Evolutionary conservation across 2,888 invertebrate genomes (phyloP), one percentile per base, ranked within the genome.

Genomic region (Dilophus febrilis): DNA sequence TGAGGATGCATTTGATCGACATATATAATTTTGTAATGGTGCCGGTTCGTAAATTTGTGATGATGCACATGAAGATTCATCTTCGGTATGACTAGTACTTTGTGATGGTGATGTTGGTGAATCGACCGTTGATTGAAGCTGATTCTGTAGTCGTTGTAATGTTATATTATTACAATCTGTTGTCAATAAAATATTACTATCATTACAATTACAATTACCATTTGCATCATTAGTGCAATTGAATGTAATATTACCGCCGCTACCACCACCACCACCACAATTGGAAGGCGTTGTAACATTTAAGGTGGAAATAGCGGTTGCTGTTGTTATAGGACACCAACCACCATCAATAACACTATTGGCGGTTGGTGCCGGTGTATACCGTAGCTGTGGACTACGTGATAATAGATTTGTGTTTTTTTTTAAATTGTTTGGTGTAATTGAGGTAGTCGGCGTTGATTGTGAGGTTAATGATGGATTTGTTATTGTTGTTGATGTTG

Each of bases 301-400:
- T 6, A 6, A 6, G 8, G 5, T 8, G 22, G 22, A 22, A n/a
- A n/a, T n/a, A n/a, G n/a, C n/a, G n/a, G n/a, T n/a, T n/a, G n/a
- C n/a, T n/a, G n/a, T n/a, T n/a, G n/a, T n/a, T n/a, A n/a, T n/a
- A 4, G 22, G 30, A 36, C 32, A 16, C 27, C 40, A 28, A 34
- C 28, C 29, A 32, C 17, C 16, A 74, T 72, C 46, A 78, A 77
- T 37, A 81, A 80, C 37, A 80, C 77, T 33, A 79, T 74, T 32
- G 79, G 75, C 72, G 47, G 78, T 77, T 38, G 82, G 80, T 38
- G 80, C 77, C 32, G 80, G 74, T 35, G 79, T 77, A 56, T 81
- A 81, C 54, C 68, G 59, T 51, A 67, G 49, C 50, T 68, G 67
- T 47, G 44, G 44, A 19, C 41, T 42, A 70, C 55, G 41, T n/a